Conservation (phyloP, 2,797 vertebrate genomes). For the Geotrypetes seraphini region DNA sequence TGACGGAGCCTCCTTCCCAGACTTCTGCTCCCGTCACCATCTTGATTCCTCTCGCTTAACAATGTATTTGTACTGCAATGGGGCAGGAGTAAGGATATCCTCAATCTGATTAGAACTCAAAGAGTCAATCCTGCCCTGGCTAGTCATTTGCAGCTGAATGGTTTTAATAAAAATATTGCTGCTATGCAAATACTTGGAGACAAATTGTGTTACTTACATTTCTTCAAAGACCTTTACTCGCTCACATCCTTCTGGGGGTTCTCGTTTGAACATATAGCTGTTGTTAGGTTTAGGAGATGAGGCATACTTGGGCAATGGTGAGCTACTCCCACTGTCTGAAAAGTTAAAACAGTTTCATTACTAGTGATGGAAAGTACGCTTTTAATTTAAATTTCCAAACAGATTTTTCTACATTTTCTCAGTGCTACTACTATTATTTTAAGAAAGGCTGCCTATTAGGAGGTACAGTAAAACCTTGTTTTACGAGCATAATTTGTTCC, state of each 20-base stretch:
- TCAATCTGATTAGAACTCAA: too few relatives aligned
- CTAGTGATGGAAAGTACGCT: conserved; percentile 56
- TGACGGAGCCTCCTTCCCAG: too few relatives aligned
- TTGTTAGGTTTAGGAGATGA: conserved; percentile 98
- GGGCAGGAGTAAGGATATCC: too few relatives aligned
- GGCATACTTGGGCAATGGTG: conserved; percentile 91
- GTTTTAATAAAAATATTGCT: conserved; percentile 46
- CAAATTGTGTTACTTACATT: conserved; percentile 74
- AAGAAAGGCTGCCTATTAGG: conserved; percentile 20
- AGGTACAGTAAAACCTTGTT: too few relatives aligned
- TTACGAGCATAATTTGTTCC: too few relatives aligned
- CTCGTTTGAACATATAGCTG: conserved; percentile 98
- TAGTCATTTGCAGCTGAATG: conserved; percentile 50
- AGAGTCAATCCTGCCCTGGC: conserved; percentile 57
- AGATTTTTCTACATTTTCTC: conserved; percentile 26
- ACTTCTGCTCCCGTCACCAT: too few relatives aligned
- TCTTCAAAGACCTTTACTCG: conserved; percentile 96
- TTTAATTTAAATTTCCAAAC: conserved; percentile 46
- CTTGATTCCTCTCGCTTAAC: too few relatives aligned
- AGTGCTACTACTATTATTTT: conserved; percentile 31
- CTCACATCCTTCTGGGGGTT: conserved; percentile 96
- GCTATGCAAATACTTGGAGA: conserved; percentile 50
- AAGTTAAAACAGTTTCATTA: conserved; percentile 66
- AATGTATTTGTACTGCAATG: too few relatives aligned
- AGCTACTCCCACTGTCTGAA: conserved; percentile 83